phyloP scores from a whole-genome alignment of 2,888 invertebrate species.

The Lithophane semibrunnea region DNA sequence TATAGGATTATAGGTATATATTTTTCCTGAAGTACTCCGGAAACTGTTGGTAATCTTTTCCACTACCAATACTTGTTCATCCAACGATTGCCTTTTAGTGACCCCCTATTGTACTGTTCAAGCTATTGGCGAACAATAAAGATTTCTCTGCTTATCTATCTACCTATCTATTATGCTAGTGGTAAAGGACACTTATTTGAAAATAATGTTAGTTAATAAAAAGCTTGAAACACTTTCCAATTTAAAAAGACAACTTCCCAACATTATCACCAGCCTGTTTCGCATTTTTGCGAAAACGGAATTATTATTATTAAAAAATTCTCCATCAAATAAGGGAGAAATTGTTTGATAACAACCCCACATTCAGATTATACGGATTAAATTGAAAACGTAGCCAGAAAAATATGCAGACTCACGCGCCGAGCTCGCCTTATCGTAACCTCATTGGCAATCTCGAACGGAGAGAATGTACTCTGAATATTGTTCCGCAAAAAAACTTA shows the following conservation, averaged over 20 bases:
- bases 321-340: slow-evolving; percentile 69
- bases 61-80: background rate
- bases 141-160: slow-evolving; percentile 5
- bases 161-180: background rate
- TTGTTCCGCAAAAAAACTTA: slow-evolving; percentile 67
- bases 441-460: slow-evolving; percentile 76
- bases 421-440: slow-evolving; percentile 74
- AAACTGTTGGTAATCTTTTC: slow-evolving; percentile 13
- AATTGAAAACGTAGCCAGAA: slow-evolving; percentile 78
- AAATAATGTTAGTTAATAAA: slow-evolving; percentile 5
- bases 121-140: slow-evolving; percentile 11
- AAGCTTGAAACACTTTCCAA: slow-evolving; percentile 26
- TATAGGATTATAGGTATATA: no score
- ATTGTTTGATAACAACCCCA: slow-evolving; percentile 74
- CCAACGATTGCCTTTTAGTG: slow-evolving; percentile 30
- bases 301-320: slow-evolving; percentile 63
- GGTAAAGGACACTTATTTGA: background rate
- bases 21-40: background rate
- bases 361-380: slow-evolving; percentile 74
- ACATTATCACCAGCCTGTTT: slow-evolving; percentile 34
- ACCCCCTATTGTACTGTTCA: slow-evolving; percentile 19
- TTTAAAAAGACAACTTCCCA: slow-evolving; percentile 37
- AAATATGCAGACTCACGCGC: slow-evolving; percentile 83
- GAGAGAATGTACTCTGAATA: slow-evolving; percentile 70
- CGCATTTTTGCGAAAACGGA: slow-evolving; percentile 43